Percentiles rank a stretch among this genome's conserved stretches.
Conservation (phyloP, 2,797 vertebrate species). For the Brachyalestes nurse region DNA sequence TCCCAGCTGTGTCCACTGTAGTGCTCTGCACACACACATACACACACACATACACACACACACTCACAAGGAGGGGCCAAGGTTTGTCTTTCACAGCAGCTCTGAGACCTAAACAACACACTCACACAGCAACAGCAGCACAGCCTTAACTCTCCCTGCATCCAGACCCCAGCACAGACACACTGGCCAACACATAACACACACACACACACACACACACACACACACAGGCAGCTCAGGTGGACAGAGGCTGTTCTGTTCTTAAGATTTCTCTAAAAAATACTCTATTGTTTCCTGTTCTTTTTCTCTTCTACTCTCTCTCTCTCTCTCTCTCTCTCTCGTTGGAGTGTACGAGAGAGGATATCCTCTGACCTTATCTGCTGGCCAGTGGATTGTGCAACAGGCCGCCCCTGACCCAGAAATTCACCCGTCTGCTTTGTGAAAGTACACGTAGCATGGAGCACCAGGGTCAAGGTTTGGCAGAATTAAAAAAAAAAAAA, state of each 20-base stretch:
- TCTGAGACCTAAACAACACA: constrained; percentile 48
- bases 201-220: no score
- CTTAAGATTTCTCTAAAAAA: no score
- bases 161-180: background rate
- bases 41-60: constrained; percentile 20
- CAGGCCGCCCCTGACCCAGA: constrained; percentile 50
- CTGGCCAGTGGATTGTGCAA: constrained; percentile 50
- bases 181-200: constrained; percentile 8
- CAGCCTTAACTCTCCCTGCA: background rate
- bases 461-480: constrained; percentile 60
- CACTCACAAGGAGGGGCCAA: constrained; percentile 36
- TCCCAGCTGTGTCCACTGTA: constrained; percentile 67
- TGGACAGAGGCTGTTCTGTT: constrained; percentile 3
- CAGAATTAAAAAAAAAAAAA: constrained; percentile 51
- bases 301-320: background rate
- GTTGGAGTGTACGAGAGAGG: constrained; percentile 52
- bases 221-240: background rate
- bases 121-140: constrained; percentile 36
- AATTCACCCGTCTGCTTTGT: constrained; percentile 52
- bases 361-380: constrained; percentile 64
- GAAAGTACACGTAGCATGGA: constrained; percentile 58
- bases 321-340: constrained; percentile 7
- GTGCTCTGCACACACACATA: constrained; percentile 21
- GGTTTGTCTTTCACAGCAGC: constrained; percentile 55
- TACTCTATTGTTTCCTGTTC: background rate